Evolutionary conservation across 2,888 invertebrate species (phyloP).

Genomic region (Periphyllus acericola): DNA sequence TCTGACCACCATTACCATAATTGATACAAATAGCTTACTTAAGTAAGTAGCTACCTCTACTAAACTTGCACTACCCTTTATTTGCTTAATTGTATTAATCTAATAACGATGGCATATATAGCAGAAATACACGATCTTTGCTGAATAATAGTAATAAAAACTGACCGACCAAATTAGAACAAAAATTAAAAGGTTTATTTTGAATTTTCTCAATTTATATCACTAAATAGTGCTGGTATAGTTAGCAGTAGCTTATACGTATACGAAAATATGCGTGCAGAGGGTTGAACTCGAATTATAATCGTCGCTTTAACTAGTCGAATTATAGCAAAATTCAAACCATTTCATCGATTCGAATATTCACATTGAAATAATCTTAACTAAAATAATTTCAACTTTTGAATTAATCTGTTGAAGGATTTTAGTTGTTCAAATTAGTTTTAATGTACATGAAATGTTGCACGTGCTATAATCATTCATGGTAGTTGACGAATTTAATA

Average conservation of each 20-base stretch:
- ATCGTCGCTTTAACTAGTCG: background rate
- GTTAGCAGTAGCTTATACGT: background rate
- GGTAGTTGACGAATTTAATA: background rate
- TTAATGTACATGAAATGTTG: background rate
- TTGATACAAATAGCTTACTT: slow-evolving; percentile 57
- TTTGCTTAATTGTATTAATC: background rate
- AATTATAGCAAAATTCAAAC: background rate
- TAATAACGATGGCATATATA: background rate
- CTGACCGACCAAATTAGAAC: slow-evolving; percentile 22
- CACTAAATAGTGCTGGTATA: background rate
- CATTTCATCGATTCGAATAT: background rate
- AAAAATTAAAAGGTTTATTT: slow-evolving; percentile 47
- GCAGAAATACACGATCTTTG: background rate
- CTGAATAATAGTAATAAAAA: slow-evolving; percentile 43
- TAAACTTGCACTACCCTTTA: background rate
- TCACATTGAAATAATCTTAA: background rate
- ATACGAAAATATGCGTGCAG: background rate
- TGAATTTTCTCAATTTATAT: slow-evolving; percentile 27
- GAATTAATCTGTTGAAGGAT: background rate
- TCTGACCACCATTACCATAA: slow-evolving; percentile 58
- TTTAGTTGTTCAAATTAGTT: background rate
- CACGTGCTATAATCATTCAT: background rate
- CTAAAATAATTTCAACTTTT: background rate
- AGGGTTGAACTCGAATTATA: background rate
- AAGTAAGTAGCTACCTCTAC: slow-evolving; percentile 10